Evolutionary conservation across 2,797 vertebrate genomes (phyloP).

Genomic region (Xyrichtys novacula): DNA sequence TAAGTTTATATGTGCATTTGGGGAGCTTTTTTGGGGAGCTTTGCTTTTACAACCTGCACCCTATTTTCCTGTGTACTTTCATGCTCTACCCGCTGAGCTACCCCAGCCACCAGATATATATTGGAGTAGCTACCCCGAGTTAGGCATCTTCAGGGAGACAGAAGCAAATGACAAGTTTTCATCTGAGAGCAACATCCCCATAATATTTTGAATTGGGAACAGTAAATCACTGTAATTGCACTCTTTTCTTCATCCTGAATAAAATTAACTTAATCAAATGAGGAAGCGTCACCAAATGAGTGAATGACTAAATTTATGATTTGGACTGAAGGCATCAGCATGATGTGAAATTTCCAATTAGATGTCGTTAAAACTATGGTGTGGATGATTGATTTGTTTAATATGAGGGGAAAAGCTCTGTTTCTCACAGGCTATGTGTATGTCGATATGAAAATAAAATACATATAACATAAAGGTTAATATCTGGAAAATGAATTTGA

Average conservation of each 20-base stretch:
- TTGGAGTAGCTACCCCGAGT: no score
- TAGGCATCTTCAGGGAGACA: neutral
- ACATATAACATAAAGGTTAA: neutral
- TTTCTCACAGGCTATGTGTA: no score
- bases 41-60: no score
- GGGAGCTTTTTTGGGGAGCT: no score
- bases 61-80: no score
- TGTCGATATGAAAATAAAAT: no score
- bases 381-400: neutral
- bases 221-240: constrained; percentile 2
- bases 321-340: neutral
- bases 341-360: neutral
- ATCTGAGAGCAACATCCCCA: neutral
- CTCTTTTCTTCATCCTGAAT: neutral
- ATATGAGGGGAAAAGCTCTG: no score
- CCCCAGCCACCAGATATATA: no score
- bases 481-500: neutral
- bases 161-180: neutral
- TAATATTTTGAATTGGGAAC: neutral
- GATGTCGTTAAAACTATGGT: neutral
- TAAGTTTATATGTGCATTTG: no score
- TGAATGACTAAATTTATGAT: neutral
- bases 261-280: neutral
- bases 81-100: no score
- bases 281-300: neutral